Base-by-base conservation (phyloP, 2,888 invertebrate species). In the Tenthredo notha region DNA sequence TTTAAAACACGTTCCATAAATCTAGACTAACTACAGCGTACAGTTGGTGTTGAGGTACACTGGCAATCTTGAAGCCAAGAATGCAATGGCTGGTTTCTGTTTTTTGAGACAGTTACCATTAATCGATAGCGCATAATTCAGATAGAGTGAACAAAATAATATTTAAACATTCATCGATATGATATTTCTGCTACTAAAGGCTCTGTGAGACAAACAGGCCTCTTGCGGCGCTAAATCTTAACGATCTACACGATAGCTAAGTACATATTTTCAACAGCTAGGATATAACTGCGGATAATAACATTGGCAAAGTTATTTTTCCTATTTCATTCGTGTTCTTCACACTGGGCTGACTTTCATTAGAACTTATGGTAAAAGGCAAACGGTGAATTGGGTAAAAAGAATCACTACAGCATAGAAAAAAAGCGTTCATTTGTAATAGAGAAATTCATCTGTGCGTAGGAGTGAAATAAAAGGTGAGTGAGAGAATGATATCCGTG, bases 401-500 rank as follows among this genome's bases (percentile, higher is more conserved):
- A 25, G 9, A 12, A 72, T 72, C 2, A 37, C 9, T 21, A 37
- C 37, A 40, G n/a, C 2, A 37, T 40, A 74, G 40, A 72, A 4
- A 40, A n/a, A 37, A 40, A 15, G 37, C 37, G 72, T 10, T 40
- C 9, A 40, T 40, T 74, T 43, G 21, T 21, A 43, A 25, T 29
- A 33, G 29, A 54, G 77, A 54, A 77, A 77, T 74, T 21, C 50
- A 77, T 77, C 25, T 50, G 25, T 54, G 25, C 54, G 7, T 54
- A 54, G 18, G n/a, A 54, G 54, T 54, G 33, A 29, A 33, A 15
- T 12, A 61, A 61, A 80, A 80, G 80, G 61, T 80, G 80, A 80
- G 61, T 40, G 43, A 70, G 83, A 70, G 25, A 83, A 84, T 84
- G 84, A 84, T 61, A 80, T 47, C 10, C 67, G 84, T 84, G 37